Evolutionary conservation across 1,140 invertebrate genomes (phyloP), one percentile per base, ranked within the genome.

Genomic region (Telenomus remus): DNA sequence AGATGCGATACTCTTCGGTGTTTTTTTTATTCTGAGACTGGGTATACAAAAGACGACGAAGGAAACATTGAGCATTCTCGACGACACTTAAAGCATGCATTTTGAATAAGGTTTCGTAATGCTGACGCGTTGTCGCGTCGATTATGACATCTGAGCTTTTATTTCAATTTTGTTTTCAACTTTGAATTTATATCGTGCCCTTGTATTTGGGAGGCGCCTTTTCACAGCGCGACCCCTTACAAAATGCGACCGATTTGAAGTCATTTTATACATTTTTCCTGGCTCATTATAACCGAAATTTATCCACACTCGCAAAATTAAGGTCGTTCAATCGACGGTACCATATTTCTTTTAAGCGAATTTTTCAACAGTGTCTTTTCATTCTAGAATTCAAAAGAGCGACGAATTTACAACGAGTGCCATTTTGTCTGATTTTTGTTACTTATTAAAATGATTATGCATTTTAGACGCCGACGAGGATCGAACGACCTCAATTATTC

Each of bases 61-160:
- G 76, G 81, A 80, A 82, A 88, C 85, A 87, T 80, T 86, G 85
- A 88, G 84, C 86, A 87, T 88, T 87, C 87, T 85, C 81, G 81
- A 80, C 80, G 81, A 88, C 87, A 88, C 81, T 87, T 86, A 88
- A 86, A 86, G 85, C 86, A 88, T 87, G 86, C 86, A 88, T 79
- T 83, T 86, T 79, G 79, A 83, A 80, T 74, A 75, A 72, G 72
- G 71, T 79, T 76, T 72, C 71, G 66, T 72, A 70, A 76, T 72
- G 51, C 64, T 61, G 65, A 53, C 65, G 63, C 47, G 61, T 53
- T 59, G 54, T 33, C 63, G 60, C 69, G 54, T 14, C 60, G 74
- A 61, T 71, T 77, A 59, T 75, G 39, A 69, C 49, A 64, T 76
- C 55, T 9, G 60, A 76, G 57, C 44, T 19, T 7, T 47, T 16